These are phyloP conservation scores for Tupaia chinensis DNA, from an alignment of 2,113 vertebrate genomes.

Conservation along the genomic window DNA sequence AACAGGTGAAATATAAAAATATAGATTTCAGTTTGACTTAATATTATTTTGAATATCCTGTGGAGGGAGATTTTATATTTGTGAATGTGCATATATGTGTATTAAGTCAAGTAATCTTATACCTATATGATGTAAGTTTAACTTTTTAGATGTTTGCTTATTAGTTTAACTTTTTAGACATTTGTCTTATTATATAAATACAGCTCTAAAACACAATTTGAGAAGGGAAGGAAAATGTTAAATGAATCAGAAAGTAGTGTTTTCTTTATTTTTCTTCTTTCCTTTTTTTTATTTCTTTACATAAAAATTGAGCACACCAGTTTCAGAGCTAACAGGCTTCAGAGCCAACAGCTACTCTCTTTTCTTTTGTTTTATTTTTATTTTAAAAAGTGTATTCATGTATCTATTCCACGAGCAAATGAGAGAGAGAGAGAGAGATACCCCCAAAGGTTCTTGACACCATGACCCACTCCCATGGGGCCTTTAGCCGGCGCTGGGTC, in stretches of 20 bases:
- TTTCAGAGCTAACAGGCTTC: conserved; percentile 13
- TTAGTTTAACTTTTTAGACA: neutral
- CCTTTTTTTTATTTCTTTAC: neutral
- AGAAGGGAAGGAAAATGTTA: neutral
- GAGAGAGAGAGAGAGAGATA: no score
- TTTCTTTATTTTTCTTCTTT: neutral
- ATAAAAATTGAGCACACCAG: neutral
- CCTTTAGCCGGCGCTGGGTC: no score
- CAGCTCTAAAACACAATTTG: neutral
- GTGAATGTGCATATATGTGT: neutral
- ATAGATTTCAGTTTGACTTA: conserved; percentile 33
- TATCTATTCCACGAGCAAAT: no score
- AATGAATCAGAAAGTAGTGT: conserved; percentile 1
- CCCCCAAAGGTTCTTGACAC: no score
- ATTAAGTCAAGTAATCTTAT: neutral
- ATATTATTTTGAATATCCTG: neutral
- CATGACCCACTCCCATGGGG: no score
- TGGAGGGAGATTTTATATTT: neutral
- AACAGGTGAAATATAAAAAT: neutral
- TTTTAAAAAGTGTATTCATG: no score
- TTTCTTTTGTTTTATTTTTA: neutral
- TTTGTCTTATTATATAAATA: neutral
- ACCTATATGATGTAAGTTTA: neutral
- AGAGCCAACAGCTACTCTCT: neutral
- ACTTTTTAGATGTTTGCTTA: neutral